phyloP scores from a whole-genome alignment of 2,797 vertebrate species.

The Paedocypris micromegethes region DNA sequence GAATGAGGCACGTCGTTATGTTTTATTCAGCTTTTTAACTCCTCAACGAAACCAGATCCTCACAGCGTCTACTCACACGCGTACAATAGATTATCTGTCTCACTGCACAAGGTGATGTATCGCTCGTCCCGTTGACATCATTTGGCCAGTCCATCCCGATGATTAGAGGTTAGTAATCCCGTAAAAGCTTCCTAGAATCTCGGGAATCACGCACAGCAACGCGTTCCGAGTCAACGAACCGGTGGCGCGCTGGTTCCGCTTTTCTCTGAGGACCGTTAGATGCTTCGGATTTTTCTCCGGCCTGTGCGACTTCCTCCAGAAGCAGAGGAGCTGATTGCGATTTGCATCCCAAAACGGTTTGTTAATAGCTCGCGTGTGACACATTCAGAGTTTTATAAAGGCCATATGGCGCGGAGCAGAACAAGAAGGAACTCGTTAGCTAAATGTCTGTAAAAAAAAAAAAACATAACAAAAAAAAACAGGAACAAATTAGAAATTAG shows the following conservation, averaged over 20 bases:
- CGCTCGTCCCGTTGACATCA: not conserved
- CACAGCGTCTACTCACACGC: conserved; percentile 1
- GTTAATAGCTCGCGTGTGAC: no score
- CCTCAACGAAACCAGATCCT: conserved; percentile 32
- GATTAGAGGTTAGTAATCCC: conserved; percentile 1
- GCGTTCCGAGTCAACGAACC: not conserved
- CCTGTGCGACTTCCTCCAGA: not conserved
- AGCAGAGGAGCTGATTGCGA: no score
- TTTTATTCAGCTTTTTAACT: no score
- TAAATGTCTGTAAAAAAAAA: conserved; percentile 49
- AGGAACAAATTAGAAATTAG: conserved; percentile 7
- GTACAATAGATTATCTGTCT: conserved; percentile 19
- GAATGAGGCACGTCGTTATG: no score
- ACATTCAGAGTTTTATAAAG: conserved; percentile 47
- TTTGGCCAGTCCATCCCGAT: not conserved
- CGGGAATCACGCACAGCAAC: conserved; percentile 14
- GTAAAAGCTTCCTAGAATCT: conserved; percentile 25
- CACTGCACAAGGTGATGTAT: conserved; percentile 8
- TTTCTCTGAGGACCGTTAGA: not conserved
- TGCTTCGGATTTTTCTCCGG: not conserved
- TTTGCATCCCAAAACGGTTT: not conserved
- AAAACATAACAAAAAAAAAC: no score
- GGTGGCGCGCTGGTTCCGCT: not conserved
- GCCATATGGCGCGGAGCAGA: conserved; percentile 54
- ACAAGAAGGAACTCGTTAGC: conserved; percentile 50